Evolutionary conservation across 1,140 invertebrate genomes (phyloP).

Genomic region (Diachasma alloeum): DNA sequence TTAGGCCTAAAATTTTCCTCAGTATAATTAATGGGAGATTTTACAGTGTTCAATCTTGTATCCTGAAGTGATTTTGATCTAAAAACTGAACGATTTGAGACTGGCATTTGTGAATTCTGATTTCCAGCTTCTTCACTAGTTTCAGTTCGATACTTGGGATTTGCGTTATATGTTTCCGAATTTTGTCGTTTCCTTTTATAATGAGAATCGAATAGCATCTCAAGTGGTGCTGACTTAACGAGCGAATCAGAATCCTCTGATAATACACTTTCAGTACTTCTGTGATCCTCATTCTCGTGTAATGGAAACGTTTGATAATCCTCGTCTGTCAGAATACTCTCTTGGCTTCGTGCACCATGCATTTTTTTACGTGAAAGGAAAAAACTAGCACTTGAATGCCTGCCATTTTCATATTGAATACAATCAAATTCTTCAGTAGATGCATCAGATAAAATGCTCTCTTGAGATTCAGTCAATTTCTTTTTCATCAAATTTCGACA

Average conservation of each 20-base stretch:
- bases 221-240: conserved; percentile 78
- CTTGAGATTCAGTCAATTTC: conserved; percentile 70
- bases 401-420: conserved; percentile 68
- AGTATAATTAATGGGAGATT: conserved; percentile 36
- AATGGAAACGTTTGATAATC: conserved; percentile 59
- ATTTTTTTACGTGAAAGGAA: conserved; percentile 61
- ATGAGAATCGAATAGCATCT: conserved; percentile 71
- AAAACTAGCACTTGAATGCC: conserved; percentile 66
- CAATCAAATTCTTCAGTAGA: conserved; percentile 65
- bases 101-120: neutral
- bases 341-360: conserved; percentile 76
- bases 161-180: conserved; percentile 53
- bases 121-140: conserved; percentile 16
- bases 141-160: conserved; percentile 40
- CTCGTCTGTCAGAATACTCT: conserved; percentile 81
- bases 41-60: conserved; percentile 48
- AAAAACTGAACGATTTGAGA: conserved; percentile 48
- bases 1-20: conserved; percentile 41
- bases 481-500: conserved; percentile 43
- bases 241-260: conserved; percentile 65
- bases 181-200: conserved; percentile 55
- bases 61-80: conserved; percentile 65
- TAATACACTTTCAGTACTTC: conserved; percentile 63
- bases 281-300: conserved; percentile 50
- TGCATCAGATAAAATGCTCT: conserved; percentile 79